Base-by-base conservation (phyloP, 2,113 vertebrate genomes). In the Equus przewalskii region DNA sequence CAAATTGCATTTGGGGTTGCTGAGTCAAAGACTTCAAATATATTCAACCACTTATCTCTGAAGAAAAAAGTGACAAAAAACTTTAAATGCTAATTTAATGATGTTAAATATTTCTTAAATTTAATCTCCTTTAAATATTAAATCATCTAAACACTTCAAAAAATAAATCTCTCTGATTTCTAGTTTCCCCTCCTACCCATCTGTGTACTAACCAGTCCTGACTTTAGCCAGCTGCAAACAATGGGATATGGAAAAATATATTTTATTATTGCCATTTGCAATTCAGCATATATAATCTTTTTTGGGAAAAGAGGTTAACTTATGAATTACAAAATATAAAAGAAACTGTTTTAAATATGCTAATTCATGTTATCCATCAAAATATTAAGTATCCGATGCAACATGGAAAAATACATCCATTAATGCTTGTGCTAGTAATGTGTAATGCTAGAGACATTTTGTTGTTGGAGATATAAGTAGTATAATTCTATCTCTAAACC, bases 1-100 rank as follows among this genome's bases (percentile, higher is more conserved):
- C 6, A 92, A 85, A 33, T 88, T 94, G 4, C 72, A 30, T 78
- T 92, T 81, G 18, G 22, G 44, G 28, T 72, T 86, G 51, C n/a
- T 88, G 36, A 83, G 62, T 89, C 62, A 62, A 86, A 94, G 69
- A 62, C 51, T 54, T 97, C 82, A 96, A 84, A 96, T 70, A 36
- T 89, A 88, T 46, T 93, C 94, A 97, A 15, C 1, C 3, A 46
- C 12, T 69, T 16, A 72, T 89, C 75, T 92, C 13, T 89, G 14
- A 10, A 58, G 44, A 51, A 92, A 81, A 46, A 28, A 41, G 0
- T 0, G 85, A 51, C 12, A 36, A 81, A 15, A 36, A 92, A 21
- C 15, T 62, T 90, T 90, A 58, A 44, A 80, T 46, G 9, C 11
- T 84, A 95, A 65, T 65, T 88, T 81, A 51, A 49, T 60, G 18